phyloP scores from a whole-genome alignment of 2,113 vertebrate genomes.

The Siniperca chuatsi region DNA sequence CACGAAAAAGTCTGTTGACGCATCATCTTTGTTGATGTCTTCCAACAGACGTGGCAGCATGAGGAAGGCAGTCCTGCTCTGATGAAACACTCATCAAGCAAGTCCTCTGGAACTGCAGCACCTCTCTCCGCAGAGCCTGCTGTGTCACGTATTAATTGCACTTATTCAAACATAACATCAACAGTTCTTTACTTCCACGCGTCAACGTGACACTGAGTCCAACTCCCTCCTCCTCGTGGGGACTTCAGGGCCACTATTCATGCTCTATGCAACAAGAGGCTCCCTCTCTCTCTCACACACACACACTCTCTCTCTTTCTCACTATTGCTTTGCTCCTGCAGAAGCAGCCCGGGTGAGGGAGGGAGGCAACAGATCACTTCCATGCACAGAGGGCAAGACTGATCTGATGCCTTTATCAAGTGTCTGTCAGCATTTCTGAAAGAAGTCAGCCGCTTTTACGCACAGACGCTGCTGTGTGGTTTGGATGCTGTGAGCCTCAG shows the following conservation, averaged over 20 bases:
- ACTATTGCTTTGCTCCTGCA: constrained; percentile 71
- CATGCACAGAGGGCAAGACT: constrained; percentile 48
- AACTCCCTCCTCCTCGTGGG: constrained; percentile 54
- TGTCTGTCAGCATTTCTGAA: constrained; percentile 57
- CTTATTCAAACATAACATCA: constrained; percentile 77
- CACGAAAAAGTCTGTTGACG: constrained; percentile 56
- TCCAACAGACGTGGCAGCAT: constrained; percentile 53
- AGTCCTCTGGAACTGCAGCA: constrained; percentile 53
- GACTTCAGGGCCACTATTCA: constrained; percentile 41
- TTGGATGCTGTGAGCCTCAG: constrained; percentile 77
- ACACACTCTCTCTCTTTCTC: constrained; percentile 28
- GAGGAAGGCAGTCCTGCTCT: constrained; percentile 64
- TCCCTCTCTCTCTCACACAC: constrained; percentile 49
- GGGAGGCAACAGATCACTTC: constrained; percentile 64
- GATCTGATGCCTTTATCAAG: constrained; percentile 57
- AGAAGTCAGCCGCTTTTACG: constrained; percentile 51
- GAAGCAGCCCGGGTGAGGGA: constrained; percentile 59
- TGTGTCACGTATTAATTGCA: constrained; percentile 82
- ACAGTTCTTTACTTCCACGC: constrained; percentile 71
- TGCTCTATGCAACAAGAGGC: constrained; percentile 52
- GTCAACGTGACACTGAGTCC: constrained; percentile 60
- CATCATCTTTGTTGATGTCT: constrained; percentile 52
- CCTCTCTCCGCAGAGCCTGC: constrained; percentile 47
- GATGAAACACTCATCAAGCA: constrained; percentile 42
- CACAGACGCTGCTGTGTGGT: constrained; percentile 34